Percentiles rank a stretch among this genome's conserved stretches.
Conservation (phyloP, 2,797 vertebrate species). For the Chanos chanos region DNA sequence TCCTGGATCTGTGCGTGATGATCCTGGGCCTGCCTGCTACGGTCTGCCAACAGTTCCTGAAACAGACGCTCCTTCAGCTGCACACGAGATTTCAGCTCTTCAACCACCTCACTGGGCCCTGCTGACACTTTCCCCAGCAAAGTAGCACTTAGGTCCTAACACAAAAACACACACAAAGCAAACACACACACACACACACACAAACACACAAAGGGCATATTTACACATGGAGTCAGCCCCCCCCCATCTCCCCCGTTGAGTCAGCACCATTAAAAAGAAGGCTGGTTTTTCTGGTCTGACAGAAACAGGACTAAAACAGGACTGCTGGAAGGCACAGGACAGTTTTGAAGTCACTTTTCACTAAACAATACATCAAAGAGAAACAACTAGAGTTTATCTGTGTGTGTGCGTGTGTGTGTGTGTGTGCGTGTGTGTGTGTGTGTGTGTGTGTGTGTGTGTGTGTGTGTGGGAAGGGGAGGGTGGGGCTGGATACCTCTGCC, state of each 20-base stretch:
- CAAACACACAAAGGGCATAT: background rate
- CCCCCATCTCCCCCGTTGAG: background rate
- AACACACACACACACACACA: constrained; percentile 14
- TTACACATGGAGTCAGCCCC: too few species aligned
- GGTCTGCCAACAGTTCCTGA: constrained; percentile 83
- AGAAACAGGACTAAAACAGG: constrained; percentile 7
- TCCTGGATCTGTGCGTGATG: constrained; percentile 81
- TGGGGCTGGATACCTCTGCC: constrained; percentile 88
- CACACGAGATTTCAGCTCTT: constrained; percentile 82
- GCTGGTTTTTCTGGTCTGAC: constrained; percentile 32
- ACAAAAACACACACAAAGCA: background rate
- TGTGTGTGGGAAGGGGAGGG: too few species aligned
- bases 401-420: constrained; percentile 3
- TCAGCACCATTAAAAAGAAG: constrained; percentile 26
- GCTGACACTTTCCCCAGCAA: constrained; percentile 76
- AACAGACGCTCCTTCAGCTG: constrained; percentile 86
- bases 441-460: background rate
- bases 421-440: constrained; percentile 34
- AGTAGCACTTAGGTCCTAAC: constrained; percentile 81
- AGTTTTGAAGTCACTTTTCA: too few species aligned
- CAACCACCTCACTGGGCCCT: constrained; percentile 70
- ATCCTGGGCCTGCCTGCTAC: constrained; percentile 72
- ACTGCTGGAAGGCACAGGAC: constrained; percentile 2
- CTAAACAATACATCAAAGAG: too few species aligned
- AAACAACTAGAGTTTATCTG: background rate